Evolutionary conservation across 2,113 vertebrate genomes (phyloP).

Genomic region (Sisor rabdophorus): DNA sequence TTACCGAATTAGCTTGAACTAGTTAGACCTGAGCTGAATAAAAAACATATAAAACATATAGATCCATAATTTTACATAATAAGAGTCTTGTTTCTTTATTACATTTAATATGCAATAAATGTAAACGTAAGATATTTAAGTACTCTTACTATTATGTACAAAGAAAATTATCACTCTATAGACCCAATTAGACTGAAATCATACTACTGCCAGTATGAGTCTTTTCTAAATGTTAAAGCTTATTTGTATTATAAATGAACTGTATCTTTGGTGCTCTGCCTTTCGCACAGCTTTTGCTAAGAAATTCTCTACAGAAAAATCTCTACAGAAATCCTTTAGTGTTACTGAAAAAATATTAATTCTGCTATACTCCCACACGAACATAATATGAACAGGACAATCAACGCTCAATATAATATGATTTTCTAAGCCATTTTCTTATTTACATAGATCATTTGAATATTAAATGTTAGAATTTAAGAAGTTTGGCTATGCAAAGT

Average conservation of each 20-base stretch:
- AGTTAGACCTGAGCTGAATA: too few species aligned
- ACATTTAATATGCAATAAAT: neutral
- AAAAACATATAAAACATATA: too few species aligned
- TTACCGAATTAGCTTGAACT: too few species aligned
- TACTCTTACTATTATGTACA: neutral
- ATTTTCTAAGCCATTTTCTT: neutral
- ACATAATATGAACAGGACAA: too few species aligned
- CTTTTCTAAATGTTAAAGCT: neutral
- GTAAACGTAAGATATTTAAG: neutral
- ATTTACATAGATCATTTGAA: neutral
- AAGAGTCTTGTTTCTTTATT: too few species aligned
- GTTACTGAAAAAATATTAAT: neutral
- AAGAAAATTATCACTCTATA: neutral
- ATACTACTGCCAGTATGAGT: neutral
- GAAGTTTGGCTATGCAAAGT: neutral
- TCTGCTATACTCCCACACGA: neutral
- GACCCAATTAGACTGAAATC: neutral
- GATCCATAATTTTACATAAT: too few species aligned
- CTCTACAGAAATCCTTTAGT: neutral
- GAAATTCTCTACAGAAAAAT: slow-evolving; percentile 5
- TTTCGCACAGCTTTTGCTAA: slow-evolving; percentile 11
- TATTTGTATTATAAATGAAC: slow-evolving; percentile 25
- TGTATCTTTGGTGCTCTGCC: neutral
- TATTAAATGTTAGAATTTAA: slow-evolving; percentile 5
- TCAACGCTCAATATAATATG: neutral